These are phyloP conservation scores for Metaphire vulgaris DNA, from an alignment of 1,140 invertebrate genomes.

Conservation along the genomic window DNA sequence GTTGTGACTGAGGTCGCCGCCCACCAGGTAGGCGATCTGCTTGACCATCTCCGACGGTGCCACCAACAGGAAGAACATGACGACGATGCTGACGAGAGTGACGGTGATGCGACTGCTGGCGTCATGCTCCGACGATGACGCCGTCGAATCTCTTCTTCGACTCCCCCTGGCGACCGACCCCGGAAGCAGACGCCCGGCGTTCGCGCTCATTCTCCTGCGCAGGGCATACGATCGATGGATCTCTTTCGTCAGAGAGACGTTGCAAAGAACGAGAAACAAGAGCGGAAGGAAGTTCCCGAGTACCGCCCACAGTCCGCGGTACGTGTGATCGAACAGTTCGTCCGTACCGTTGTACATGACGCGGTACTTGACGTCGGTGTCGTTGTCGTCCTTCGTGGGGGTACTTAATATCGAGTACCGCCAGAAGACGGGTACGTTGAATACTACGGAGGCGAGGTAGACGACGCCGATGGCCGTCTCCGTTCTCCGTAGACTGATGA, in stretches of 20 bases:
- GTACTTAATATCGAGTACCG: slow-evolving; percentile 35
- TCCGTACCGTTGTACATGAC: neutral
- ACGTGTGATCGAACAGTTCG: slow-evolving; percentile 37
- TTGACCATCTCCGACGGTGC: slow-evolving; percentile 48
- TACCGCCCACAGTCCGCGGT: slow-evolving; percentile 44
- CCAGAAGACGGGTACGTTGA: slow-evolving; percentile 49
- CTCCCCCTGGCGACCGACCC: neutral
- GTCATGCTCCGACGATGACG: slow-evolving; percentile 4
- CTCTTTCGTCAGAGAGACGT: slow-evolving; percentile 42
- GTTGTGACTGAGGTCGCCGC: slow-evolving; percentile 32
- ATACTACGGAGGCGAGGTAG: slow-evolving; percentile 40
- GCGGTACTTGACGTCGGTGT: no score
- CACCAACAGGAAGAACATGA: slow-evolving; percentile 48
- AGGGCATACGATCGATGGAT: slow-evolving; percentile 45
- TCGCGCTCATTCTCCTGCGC: slow-evolving; percentile 29
- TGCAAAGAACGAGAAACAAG: slow-evolving; percentile 44
- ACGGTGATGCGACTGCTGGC: slow-evolving; percentile 41
- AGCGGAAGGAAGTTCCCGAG: slow-evolving; percentile 44
- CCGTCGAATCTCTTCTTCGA: no score
- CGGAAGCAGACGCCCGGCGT: neutral
- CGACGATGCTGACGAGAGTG: slow-evolving; percentile 46
- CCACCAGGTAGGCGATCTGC: slow-evolving; percentile 35
- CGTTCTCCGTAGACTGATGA: slow-evolving; percentile 43
- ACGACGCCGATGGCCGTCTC: slow-evolving; percentile 43
- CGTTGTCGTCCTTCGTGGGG: no score